phyloP scores from a whole-genome alignment of 2,113 vertebrate genomes.

The Origma solitaria region DNA sequence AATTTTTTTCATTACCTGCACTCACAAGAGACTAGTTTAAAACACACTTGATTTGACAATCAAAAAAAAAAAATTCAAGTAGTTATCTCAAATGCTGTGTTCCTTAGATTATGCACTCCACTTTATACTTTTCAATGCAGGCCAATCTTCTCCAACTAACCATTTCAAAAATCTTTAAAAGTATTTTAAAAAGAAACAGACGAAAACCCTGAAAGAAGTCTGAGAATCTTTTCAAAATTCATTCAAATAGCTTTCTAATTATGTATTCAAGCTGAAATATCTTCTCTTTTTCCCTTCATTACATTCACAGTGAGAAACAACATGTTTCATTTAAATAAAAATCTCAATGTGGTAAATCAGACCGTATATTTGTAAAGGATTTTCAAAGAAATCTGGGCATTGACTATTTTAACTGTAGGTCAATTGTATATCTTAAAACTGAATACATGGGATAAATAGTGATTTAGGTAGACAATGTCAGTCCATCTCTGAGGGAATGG shows the following conservation, averaged over 20 bases:
- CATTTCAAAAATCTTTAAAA: background rate
- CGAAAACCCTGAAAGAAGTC: background rate
- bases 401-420: conserved; percentile 9
- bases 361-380: conserved; percentile 1
- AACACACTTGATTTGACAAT: conserved; percentile 44
- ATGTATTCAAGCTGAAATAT: background rate
- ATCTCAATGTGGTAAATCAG: conserved; percentile 6
- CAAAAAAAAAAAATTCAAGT: conserved; percentile 36
- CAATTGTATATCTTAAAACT: background rate
- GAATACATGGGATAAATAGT: background rate
- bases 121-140: conserved; percentile 28
- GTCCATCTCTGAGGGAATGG: background rate
- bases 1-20: conserved; percentile 4
- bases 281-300: conserved; percentile 23
- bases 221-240: conserved; percentile 22
- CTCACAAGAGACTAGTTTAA: conserved; percentile 35
- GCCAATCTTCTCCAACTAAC: conserved; percentile 21
- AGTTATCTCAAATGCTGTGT: conserved; percentile 23
- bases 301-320: background rate
- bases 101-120: background rate
- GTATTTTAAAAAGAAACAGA: background rate
- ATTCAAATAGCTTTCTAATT: conserved; percentile 37
- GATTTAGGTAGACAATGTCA: background rate
- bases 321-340: conserved; percentile 38
- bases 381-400: conserved; percentile 9